Conservation (phyloP, 2,888 invertebrate genomes). For the Phania funesta region DNA sequence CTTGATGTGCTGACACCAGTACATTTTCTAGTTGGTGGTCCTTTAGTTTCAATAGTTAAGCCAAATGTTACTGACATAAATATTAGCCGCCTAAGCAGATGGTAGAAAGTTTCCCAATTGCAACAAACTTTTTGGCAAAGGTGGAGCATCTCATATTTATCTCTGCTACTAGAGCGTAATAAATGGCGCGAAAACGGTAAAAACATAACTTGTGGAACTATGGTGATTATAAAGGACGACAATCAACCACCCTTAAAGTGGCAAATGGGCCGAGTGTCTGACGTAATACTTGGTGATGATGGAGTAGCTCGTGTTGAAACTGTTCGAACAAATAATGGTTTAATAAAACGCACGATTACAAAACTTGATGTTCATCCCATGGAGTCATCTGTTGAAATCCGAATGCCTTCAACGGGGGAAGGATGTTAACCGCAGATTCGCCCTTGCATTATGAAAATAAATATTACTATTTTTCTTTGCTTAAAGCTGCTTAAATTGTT, state of each 20-base stretch:
- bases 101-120: conserved; percentile 6
- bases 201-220: conserved; percentile 3
- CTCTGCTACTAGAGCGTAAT: conserved; percentile 54
- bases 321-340: conserved; percentile 10
- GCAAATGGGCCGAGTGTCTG: conserved; percentile 60
- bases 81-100: background rate
- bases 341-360: too few relatives aligned
- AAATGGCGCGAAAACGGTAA: conserved; percentile 52
- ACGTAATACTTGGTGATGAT: conserved; percentile 43
- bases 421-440: too few relatives aligned
- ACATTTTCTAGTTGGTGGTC: conserved; percentile 14
- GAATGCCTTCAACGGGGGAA: too few relatives aligned
- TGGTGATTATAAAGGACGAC: conserved; percentile 47
- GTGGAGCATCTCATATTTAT: conserved; percentile 46
- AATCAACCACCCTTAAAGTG: conserved; percentile 56
- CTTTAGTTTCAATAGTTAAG: background rate
- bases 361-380: too few relatives aligned
- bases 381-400: too few relatives aligned
- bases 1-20: background rate
- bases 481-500: too few relatives aligned
- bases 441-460: too few relatives aligned
- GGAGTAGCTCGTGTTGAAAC: conserved; percentile 49
- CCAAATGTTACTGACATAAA: too few relatives aligned
- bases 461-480: too few relatives aligned
- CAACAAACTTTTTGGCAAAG: conserved; percentile 62